Conservation (phyloP, 1,140 invertebrate species). For the Drosophila melanogaster region DNA sequence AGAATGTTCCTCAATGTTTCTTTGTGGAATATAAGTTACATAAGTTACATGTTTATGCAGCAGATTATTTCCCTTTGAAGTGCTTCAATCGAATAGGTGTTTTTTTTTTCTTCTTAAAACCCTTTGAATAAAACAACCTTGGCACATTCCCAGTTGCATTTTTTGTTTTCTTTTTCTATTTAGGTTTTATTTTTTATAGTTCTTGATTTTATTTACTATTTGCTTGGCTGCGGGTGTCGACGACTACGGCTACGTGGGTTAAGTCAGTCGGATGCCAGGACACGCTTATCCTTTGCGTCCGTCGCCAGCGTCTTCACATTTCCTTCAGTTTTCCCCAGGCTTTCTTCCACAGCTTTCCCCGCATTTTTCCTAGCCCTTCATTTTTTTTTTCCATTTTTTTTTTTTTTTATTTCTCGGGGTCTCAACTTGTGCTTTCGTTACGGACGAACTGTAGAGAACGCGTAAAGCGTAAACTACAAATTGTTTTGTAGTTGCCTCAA, state of each 20-base stretch:
- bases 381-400: background rate
- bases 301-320: background rate
- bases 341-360: background rate
- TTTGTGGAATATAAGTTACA: background rate
- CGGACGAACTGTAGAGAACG: conserved; percentile 46
- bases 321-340: background rate
- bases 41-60: background rate
- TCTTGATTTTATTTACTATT: conserved; percentile 79
- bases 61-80: too few relatives aligned
- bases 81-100: too few relatives aligned
- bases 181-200: conserved; percentile 61
- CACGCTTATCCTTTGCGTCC: conserved; percentile 36
- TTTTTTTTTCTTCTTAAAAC: too few relatives aligned
- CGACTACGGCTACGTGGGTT: background rate
- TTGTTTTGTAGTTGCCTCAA: conserved; percentile 65
- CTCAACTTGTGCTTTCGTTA: conserved; percentile 14
- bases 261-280: conserved; percentile 30
- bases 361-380: conserved; percentile 7
- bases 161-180: conserved; percentile 3
- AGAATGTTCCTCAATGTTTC: background rate
- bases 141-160: background rate
- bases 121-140: too few relatives aligned
- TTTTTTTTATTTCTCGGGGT: background rate
- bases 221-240: conserved; percentile 43
- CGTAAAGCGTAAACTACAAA: conserved; percentile 78